Conservation (phyloP, 2,888 invertebrate genomes). For the Gandaritis pyraliata region DNA sequence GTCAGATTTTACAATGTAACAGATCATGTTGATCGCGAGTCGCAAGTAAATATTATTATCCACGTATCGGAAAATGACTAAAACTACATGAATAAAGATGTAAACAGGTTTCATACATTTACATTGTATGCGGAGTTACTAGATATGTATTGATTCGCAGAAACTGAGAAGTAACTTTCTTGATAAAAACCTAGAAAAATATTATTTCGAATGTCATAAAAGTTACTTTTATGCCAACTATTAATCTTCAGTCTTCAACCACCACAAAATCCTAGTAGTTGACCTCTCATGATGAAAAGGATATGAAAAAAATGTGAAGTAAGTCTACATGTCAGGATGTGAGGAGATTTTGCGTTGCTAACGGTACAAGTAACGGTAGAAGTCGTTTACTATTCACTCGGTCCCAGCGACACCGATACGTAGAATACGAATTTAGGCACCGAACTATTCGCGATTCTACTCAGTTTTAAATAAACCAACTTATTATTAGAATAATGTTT, state of each 20-base stretch:
- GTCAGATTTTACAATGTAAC: too few species aligned
- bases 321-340: conserved; percentile 17
- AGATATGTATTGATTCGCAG: too few species aligned
- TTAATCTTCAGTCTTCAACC: too few species aligned
- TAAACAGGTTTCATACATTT: neutral
- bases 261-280: too few species aligned
- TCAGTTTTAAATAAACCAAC: neutral
- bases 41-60: too few species aligned
- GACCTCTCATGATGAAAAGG: too few species aligned
- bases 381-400: conserved; percentile 73
- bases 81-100: neutral
- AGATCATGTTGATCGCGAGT: too few species aligned
- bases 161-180: neutral
- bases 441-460: conserved; percentile 25
- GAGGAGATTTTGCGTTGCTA: conserved; percentile 62
- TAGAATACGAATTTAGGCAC: conserved; percentile 65
- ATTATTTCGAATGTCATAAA: too few species aligned
- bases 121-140: neutral
- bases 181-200: too few species aligned
- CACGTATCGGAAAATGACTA: too few species aligned
- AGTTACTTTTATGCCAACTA: too few species aligned
- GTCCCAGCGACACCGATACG: conserved; percentile 64
- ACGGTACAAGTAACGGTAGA: conserved; percentile 77
- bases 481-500: too few species aligned
- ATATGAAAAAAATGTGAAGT: neutral